Conservation (phyloP, 2,113 vertebrate genomes). For the Cyprinus carpio region DNA sequence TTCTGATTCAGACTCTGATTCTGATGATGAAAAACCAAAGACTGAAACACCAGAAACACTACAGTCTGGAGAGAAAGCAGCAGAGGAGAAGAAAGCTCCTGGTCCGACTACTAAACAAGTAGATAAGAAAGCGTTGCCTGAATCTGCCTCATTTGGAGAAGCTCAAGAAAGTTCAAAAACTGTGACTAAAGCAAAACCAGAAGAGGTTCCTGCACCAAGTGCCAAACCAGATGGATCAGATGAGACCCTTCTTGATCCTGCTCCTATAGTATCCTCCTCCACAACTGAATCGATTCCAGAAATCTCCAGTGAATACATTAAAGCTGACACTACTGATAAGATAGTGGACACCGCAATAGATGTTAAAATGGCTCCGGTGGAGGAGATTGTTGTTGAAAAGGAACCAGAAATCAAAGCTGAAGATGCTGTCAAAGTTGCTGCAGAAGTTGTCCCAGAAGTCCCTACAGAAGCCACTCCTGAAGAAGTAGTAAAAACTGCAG, state of each 20-base stretch:
- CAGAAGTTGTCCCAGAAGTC: not conserved
- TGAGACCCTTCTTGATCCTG: conserved; percentile 53
- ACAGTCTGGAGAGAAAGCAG: conserved; percentile 27
- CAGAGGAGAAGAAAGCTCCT: conserved; percentile 14
- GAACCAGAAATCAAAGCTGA: conserved; percentile 5
- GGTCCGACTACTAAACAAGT: not conserved
- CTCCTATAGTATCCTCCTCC: conserved; percentile 45
- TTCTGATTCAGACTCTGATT: conserved; percentile 64
- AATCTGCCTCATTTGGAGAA: not conserved
- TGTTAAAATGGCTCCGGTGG: conserved; percentile 25
- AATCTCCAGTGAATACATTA: not conserved
- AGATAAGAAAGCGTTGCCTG: not conserved
- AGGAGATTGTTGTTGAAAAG: conserved; percentile 36
- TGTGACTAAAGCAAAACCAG: conserved; percentile 10
- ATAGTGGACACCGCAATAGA: conserved; percentile 27
- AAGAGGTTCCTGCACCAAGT: not conserved
- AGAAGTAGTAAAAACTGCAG: not conserved
- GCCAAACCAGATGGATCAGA: not conserved
- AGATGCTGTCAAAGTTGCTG: not conserved
- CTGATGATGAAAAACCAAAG: conserved; percentile 62
- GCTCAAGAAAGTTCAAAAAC: conserved; percentile 19
- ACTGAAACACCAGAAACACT: conserved; percentile 4
- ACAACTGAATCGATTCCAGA: not conserved
- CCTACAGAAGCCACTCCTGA: not conserved
- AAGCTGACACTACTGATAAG: not conserved